Percentiles rank a stretch among this genome's conserved stretches.
phyloP scores from a whole-genome alignment of 2,888 invertebrate species.

The Cyrtodaria siliqua region DNA sequence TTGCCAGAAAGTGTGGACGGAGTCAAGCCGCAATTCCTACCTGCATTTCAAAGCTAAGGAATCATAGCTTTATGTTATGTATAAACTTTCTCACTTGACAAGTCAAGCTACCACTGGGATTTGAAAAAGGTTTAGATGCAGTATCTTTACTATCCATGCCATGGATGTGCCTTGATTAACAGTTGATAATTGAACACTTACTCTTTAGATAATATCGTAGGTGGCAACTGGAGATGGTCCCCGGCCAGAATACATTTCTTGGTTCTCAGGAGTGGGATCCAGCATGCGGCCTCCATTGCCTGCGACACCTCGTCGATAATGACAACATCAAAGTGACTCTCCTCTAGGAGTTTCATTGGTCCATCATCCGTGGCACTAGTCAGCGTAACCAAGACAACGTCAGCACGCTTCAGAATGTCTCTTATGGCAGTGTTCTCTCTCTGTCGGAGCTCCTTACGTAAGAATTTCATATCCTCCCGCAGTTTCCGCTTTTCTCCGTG shows the following conservation, averaged over 20 bases:
- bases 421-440: conserved; percentile 85
- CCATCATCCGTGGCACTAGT: conserved; percentile 86
- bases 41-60: too few relatives aligned
- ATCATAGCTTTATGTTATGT: too few relatives aligned
- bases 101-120: too few relatives aligned
- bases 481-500: conserved; percentile 78
- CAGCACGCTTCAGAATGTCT: conserved; percentile 84
- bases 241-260: conserved; percentile 87
- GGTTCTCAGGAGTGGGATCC: conserved; percentile 87
- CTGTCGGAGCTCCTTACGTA: conserved; percentile 86
- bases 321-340: conserved; percentile 87
- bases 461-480: conserved; percentile 84
- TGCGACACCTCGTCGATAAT: conserved; percentile 88
- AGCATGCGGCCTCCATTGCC: conserved; percentile 88
- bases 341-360: conserved; percentile 85
- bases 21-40: too few relatives aligned
- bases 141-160: too few relatives aligned
- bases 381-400: conserved; percentile 86
- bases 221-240: conserved; percentile 87
- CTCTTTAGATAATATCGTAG: conserved; percentile 87
- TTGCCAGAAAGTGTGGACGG: too few relatives aligned
- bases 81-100: too few relatives aligned
- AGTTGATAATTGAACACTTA: too few relatives aligned
- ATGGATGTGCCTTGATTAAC: too few relatives aligned
- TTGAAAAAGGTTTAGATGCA: too few relatives aligned